Evolutionary conservation across 2,797 vertebrate species (phyloP).

Genomic region (Danionella dracula): DNA sequence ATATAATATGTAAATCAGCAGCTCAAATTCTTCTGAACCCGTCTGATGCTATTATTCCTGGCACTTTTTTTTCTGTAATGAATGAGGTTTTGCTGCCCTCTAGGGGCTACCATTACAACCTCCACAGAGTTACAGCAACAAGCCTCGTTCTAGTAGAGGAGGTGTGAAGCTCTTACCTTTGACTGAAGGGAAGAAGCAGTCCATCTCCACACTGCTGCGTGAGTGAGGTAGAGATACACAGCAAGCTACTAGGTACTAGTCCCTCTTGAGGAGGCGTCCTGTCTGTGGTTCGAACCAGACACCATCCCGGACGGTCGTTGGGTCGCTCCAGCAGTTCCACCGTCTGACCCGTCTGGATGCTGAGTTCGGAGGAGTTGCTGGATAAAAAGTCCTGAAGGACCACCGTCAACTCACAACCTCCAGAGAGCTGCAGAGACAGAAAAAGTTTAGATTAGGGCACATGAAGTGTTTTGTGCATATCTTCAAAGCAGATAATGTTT

Average conservation of each 20-base stretch:
- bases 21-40: too few species aligned
- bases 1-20: too few species aligned
- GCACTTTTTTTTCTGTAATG: too few species aligned
- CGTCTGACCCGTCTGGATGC: constrained; percentile 86
- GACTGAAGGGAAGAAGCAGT: constrained; percentile 82
- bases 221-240: constrained; percentile 95
- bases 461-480: too few species aligned
- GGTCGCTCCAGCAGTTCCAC: constrained; percentile 93
- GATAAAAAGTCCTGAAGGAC: constrained; percentile 94
- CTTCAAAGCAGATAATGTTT: too few species aligned
- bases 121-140: too few species aligned
- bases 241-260: constrained; percentile 86
- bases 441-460: too few species aligned
- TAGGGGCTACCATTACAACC: too few species aligned
- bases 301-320: constrained; percentile 89
- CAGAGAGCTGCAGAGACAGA: constrained; percentile 81
- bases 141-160: too few species aligned
- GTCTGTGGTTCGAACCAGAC: constrained; percentile 88
- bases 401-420: constrained; percentile 92
- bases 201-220: constrained; percentile 96
- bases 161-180: constrained; percentile 73
- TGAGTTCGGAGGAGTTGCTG: constrained; percentile 77
- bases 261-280: constrained; percentile 86
- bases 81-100: too few species aligned
- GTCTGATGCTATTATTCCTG: too few species aligned